Evolutionary conservation across 2,113 vertebrate species (phyloP), one percentile per base, ranked within the genome.

Genomic region (Mesembrinibis cayennensis): DNA sequence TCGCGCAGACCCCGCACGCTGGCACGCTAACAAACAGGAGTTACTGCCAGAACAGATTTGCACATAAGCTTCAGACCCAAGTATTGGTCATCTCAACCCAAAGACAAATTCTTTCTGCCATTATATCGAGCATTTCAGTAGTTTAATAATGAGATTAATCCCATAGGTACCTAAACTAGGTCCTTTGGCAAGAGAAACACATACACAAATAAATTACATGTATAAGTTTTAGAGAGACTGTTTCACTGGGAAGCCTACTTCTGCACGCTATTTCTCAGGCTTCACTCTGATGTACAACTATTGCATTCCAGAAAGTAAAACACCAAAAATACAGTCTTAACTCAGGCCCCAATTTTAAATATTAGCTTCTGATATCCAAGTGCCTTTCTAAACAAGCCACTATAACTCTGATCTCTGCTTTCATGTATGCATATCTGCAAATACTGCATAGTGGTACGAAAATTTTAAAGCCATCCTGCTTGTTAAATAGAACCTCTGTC

Each of bases 401-500:
- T 81, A 6, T 44, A 92, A 67, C 47, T 29, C 88, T 42, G 44
- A 76, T 72, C 52, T 50, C 77, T 82, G 56, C 69, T 95, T 94
- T 92, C 70, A 73, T 36, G 15, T 58, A 52, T 23, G 30, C 30
- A 4, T 84, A 93, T 73, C 61, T 74, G 23, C 56, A 70, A 76
- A 81, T 27, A 80, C 17, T 58, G 34, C 58, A 30, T 4, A 92
- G 55, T 10, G 29, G 32, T 76, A 87, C 58, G 58, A 85, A 90
- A 71, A 85, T 36, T 80, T 76, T 58, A 92, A 92, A 91, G 81
- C 49, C 32, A 27, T 38, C 45, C 70, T 73, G 53, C 83, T 73
- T 55, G 49, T 85, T 95, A 91, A 94, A 95, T 76, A 89, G 87
- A 70, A 80, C 49, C 53, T 79, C 38, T 85, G 81, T 79, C 80